A percentile compares a stretch with the other conserved stretches of the same genome.
phyloP scores from a whole-genome alignment of 2,888 invertebrate species.

The Hyles lineata region DNA sequence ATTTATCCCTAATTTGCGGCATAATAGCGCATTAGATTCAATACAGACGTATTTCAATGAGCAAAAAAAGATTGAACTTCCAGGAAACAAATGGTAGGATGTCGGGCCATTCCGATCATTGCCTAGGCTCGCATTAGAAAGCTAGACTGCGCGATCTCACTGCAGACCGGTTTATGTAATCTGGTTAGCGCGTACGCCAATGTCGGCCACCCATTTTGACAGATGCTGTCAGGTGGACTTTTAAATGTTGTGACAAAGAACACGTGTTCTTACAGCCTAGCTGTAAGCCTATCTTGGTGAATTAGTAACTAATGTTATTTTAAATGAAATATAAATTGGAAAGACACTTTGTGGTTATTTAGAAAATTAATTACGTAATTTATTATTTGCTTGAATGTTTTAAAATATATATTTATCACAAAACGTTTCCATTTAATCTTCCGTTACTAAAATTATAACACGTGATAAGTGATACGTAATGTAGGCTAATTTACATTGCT shows the following conservation, averaged over 20 bases:
- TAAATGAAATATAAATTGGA: neutral
- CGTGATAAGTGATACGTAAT: neutral
- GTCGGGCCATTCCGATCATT: neutral
- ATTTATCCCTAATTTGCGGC: too few species aligned
- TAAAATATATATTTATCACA: too few species aligned
- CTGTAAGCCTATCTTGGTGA: neutral
- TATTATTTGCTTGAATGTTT: too few species aligned
- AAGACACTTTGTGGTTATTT: neutral
- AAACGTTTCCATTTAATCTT: too few species aligned
- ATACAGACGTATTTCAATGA: too few species aligned
- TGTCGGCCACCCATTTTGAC: conserved; percentile 9
- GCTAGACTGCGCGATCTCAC: conserved; percentile 10
- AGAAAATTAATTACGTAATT: too few species aligned
- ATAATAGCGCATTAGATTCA: too few species aligned
- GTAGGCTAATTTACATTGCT: neutral
- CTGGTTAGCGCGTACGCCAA: neutral
- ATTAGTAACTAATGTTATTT: neutral
- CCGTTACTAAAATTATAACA: neutral
- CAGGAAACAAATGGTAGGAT: neutral
- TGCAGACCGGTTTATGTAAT: conserved; percentile 6
- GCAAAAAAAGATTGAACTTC: neutral
- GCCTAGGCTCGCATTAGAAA: conserved; percentile 19
- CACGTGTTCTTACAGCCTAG: neutral
- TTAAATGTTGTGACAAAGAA: neutral
- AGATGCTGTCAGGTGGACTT: neutral